Evolutionary conservation across 2,113 vertebrate genomes (phyloP).

Genomic region (Lasiurus borealis): DNA sequence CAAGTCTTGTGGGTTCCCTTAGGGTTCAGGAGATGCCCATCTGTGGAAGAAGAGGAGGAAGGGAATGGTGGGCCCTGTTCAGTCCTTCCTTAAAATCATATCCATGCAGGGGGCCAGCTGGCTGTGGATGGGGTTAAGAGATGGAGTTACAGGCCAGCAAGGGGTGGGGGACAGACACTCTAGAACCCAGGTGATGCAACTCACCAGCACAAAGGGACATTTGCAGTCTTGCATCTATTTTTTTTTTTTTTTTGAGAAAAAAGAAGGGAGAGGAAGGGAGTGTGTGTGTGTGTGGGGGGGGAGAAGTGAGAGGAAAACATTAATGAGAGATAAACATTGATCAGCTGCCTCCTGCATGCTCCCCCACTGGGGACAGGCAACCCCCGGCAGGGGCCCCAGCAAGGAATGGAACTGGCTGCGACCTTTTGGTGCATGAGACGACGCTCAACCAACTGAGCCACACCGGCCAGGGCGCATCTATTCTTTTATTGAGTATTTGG

Average conservation of each 20-base stretch:
- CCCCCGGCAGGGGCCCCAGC: too few species aligned
- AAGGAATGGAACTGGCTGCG: neutral
- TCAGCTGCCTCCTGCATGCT: neutral
- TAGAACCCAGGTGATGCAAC: neutral
- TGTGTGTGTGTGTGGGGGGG: too few species aligned
- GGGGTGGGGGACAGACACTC: accelerated
- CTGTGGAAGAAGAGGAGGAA: neutral
- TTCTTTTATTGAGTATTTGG: conserved; percentile 73
- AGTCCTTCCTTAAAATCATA: neutral
- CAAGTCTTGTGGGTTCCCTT: neutral
- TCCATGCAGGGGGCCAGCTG: too few species aligned
- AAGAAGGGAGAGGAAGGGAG: neutral
- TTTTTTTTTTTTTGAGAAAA: neutral
- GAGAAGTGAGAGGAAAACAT: neutral
- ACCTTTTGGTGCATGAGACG: neutral
- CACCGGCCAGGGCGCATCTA: neutral
- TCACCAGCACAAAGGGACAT: neutral
- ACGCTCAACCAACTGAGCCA: neutral
- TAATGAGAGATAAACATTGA: neutral
- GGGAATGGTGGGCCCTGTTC: neutral
- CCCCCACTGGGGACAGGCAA: neutral
- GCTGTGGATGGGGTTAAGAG: neutral
- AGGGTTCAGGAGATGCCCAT: neutral
- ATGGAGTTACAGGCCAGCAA: neutral
- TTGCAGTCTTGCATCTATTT: neutral